A percentile compares a stretch with the other conserved stretches of the same genome.
Conservation (phyloP, 2,797 vertebrate genomes). For the Anabas testudineus region DNA sequence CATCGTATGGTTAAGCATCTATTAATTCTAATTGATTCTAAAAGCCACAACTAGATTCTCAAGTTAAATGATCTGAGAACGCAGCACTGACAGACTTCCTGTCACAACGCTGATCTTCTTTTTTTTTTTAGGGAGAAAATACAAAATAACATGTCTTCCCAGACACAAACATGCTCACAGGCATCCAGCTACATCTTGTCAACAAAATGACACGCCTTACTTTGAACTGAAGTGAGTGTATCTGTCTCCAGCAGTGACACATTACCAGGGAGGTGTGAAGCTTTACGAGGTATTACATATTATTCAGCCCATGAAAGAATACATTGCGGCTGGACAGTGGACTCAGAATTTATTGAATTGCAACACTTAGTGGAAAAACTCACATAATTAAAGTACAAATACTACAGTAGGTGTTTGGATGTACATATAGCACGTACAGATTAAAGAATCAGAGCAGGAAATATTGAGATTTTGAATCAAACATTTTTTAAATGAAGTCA, state of each 20-base stretch:
- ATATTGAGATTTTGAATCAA: not conserved
- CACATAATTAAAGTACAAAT: not conserved
- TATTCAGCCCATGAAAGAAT: conserved; percentile 27
- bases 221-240: conserved; percentile 59
- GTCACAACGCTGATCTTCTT: conserved; percentile 41
- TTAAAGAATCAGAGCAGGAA: not conserved
- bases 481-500: not conserved
- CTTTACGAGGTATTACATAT: conserved; percentile 47
- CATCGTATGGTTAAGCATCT: not conserved
- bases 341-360: conserved; percentile 23
- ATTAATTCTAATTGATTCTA: too few relatives aligned
- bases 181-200: conserved; percentile 60
- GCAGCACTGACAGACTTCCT: conserved; percentile 46
- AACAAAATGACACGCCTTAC: conserved; percentile 67
- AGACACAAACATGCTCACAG: conserved; percentile 39
- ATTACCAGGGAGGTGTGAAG: conserved; percentile 53
- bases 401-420: not conserved
- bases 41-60: conserved; percentile 25
- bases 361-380: conserved; percentile 5
- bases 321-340: conserved; percentile 19
- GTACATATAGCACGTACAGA: not conserved
- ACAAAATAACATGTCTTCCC: conserved; percentile 48
- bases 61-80: conserved; percentile 42
- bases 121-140: conserved; percentile 39
- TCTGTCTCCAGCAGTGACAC: conserved; percentile 59